Evolutionary conservation across 2,888 invertebrate species (phyloP), one percentile per base, ranked within the genome.

Genomic region (Incurvaria masculella): DNA sequence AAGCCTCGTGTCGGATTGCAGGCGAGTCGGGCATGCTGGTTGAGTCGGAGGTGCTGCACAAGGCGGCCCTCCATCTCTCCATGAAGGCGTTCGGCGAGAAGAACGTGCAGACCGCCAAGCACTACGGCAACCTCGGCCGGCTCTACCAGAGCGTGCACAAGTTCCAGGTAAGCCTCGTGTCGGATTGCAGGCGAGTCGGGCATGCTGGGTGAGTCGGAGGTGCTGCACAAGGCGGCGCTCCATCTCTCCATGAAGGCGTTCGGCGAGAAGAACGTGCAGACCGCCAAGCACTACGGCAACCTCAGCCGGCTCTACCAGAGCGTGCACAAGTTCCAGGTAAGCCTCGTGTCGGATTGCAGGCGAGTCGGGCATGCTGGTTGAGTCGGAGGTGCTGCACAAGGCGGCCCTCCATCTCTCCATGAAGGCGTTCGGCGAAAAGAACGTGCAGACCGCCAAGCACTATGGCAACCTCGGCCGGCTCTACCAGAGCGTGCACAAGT

Each of bases 221-320:
- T 84, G 39, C 75, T 96, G 27, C 96, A 97, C 72, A 83, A 88
- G 57, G 87, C 88, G 47, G 94, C 95, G 4, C 78, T 97, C 44
- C 80, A 84, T 46, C 74, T 94, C 40, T 88, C 93, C 14, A 83
- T 86, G 69, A 83, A 86, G 64, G 88, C 90, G 1, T 95, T 95
- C 67, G 96, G 97, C 0, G 94, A 95, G 71, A 86, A 87, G 64
- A 96, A 96, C 72, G 93, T 96, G 33, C 94, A 96, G 78, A 95
- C 95, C 0, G 95, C 96, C 46, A 96, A 96, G 65, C n/a, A n/a
- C n/a, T n/a, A n/a, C n/a, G n/a, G n/a, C n/a, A 97, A 97, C 79
- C 81, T 97, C 45, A 96, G 97, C 48, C 80, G 97, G 14, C 81
- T 97, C 14, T 96, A 95, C 76, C 96, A 97, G 74, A 94, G 93